These are phyloP conservation scores for Drosophila biarmipes DNA, from an alignment of 1,140 invertebrate genomes.

Conservation along the genomic window DNA sequence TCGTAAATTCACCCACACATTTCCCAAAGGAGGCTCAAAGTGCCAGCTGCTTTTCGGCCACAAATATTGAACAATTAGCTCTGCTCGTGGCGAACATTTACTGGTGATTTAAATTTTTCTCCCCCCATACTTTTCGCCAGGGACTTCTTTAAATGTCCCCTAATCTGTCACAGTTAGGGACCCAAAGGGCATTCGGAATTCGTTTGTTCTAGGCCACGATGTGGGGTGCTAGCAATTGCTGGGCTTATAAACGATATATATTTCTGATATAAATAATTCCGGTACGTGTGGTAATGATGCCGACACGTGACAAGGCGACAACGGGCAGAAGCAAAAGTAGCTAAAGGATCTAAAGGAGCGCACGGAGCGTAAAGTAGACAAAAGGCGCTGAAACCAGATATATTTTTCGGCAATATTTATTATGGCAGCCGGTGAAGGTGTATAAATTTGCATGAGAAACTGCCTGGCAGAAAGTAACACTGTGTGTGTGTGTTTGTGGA, in stretches of 20 bases:
- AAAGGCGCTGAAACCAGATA: slow-evolving; percentile 80
- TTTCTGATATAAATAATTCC: slow-evolving; percentile 77
- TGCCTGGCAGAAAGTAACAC: slow-evolving; percentile 17
- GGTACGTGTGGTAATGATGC: slow-evolving; percentile 79
- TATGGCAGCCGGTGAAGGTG: slow-evolving; percentile 68
- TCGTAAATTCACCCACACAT: slow-evolving; percentile 63
- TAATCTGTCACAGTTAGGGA: neutral
- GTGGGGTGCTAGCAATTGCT: slow-evolving; percentile 25
- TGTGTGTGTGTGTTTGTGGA: slow-evolving; percentile 13
- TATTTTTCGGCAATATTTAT: slow-evolving; percentile 78
- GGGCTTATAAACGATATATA: slow-evolving; percentile 74
- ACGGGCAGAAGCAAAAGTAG: slow-evolving; percentile 23
- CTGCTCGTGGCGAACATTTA: slow-evolving; percentile 33
- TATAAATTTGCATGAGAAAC: slow-evolving; percentile 79
- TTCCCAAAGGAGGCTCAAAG: slow-evolving; percentile 53
- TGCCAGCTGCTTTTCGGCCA: slow-evolving; percentile 53
- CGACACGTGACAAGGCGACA: slow-evolving; percentile 76
- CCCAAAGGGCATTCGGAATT: slow-evolving; percentile 16
- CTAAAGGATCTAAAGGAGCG: slow-evolving; percentile 19
- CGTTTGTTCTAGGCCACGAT: neutral
- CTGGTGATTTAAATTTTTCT: slow-evolving; percentile 55
- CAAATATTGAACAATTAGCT: slow-evolving; percentile 79
- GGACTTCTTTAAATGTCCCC: neutral
- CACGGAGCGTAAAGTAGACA: slow-evolving; percentile 52
- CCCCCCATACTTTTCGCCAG: neutral